A percentile compares a stretch with the other conserved stretches of the same genome.
These are phyloP conservation scores for Mirza zaza DNA, from an alignment of 2,113 vertebrate species.

Conservation along the genomic window DNA sequence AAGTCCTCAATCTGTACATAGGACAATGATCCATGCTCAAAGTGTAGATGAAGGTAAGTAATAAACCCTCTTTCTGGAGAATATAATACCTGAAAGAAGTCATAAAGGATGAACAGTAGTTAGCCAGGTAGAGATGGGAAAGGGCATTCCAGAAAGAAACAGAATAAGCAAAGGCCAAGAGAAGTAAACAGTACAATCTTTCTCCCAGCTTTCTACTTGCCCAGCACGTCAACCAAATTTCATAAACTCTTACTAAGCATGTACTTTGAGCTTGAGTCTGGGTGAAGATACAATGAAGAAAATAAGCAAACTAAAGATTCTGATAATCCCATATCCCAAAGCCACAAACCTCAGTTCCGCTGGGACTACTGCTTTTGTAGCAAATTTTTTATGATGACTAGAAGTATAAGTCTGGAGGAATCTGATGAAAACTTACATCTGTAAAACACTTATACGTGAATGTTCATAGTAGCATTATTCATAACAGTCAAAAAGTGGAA, in stretches of 20 bases:
- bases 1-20: neutral
- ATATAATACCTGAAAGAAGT: conserved; percentile 2
- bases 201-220: neutral
- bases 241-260: neutral
- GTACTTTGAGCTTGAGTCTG: neutral
- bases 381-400: neutral
- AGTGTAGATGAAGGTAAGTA: neutral
- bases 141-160: neutral
- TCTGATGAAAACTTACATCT: neutral
- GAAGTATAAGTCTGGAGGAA: neutral
- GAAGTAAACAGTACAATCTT: neutral
- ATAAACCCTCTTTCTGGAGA: neutral
- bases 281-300: neutral
- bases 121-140: neutral
- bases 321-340: neutral
- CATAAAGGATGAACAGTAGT: neutral
- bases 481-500: neutral
- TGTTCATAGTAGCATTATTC: neutral
- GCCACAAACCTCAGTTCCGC: neutral
- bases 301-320: neutral
- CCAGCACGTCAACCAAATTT: neutral
- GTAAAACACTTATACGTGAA: neutral
- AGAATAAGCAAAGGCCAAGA: neutral
- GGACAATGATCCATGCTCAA: neutral
- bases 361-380: neutral